phyloP scores from a whole-genome alignment of 2,888 invertebrate genomes.

The Perizoma affinitatum region DNA sequence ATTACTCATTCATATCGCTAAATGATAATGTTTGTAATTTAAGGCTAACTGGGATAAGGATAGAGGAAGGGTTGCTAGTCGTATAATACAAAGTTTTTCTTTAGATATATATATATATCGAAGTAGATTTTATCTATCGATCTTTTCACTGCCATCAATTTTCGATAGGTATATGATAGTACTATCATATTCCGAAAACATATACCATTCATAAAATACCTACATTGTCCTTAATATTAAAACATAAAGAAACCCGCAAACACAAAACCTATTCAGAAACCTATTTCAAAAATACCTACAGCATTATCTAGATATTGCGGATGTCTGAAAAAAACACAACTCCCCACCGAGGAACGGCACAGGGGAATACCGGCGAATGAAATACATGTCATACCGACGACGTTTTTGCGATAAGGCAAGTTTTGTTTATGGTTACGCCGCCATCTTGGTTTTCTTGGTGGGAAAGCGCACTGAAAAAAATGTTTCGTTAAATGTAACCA shows the following conservation, averaged over 20 bases:
- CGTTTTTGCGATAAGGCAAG: constrained; percentile 71
- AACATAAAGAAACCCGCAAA: not conserved
- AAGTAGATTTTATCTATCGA: too few relatives aligned
- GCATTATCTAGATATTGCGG: constrained; percentile 48
- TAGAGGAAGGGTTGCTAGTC: not conserved
- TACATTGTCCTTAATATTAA: not conserved
- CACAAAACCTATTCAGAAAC: constrained; percentile 1
- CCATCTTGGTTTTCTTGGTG: constrained; percentile 57
- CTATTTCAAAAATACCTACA: constrained; percentile 36
- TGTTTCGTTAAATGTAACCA: too few relatives aligned
- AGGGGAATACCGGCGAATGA: constrained; percentile 60
- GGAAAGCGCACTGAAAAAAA: too few relatives aligned
- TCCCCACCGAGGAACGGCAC: constrained; percentile 45
- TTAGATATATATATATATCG: too few relatives aligned
- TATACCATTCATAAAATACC: not conserved
- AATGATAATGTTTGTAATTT: constrained; percentile 33
- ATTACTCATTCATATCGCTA: constrained; percentile 53
- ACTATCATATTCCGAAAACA: too few relatives aligned
- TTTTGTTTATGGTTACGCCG: constrained; percentile 65
- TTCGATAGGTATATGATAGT: too few relatives aligned
- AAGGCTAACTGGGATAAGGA: constrained; percentile 5
- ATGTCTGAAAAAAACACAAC: constrained; percentile 52
- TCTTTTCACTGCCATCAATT: too few relatives aligned
- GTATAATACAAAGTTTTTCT: too few relatives aligned
- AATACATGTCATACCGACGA: constrained; percentile 65